Conservation (phyloP, 2,113 vertebrate genomes). For the Cyphomyrus discorhynchus region DNA sequence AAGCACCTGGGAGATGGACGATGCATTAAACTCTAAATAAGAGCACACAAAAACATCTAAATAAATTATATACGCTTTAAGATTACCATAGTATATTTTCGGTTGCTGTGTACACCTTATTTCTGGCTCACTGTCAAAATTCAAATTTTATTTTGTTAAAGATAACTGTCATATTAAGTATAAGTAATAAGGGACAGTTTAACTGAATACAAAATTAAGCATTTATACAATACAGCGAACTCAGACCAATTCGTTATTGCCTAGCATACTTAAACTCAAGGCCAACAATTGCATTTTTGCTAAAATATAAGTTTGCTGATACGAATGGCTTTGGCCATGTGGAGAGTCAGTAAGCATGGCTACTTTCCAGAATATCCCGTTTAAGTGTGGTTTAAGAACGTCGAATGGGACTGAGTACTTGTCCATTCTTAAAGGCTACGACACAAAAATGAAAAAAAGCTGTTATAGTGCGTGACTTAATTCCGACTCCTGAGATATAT, state of each 20-base stretch:
- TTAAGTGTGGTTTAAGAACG: background rate
- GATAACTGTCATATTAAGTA: background rate
- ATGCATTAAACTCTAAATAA: background rate
- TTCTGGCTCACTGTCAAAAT: background rate
- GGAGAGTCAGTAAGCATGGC: no score
- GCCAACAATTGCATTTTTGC: background rate
- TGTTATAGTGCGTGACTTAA: background rate
- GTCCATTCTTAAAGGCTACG: no score
- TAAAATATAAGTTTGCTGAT: background rate
- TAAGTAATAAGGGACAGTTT: background rate
- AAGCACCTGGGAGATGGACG: background rate
- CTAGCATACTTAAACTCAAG: background rate
- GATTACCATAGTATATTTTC: background rate
- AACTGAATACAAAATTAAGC: background rate
- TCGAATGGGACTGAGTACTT: background rate
- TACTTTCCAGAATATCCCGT: background rate
- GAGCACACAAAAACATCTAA: background rate
- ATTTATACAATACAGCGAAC: background rate
- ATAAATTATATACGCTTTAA: background rate
- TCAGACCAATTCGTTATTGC: background rate
- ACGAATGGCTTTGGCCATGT: background rate
- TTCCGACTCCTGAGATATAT: background rate
- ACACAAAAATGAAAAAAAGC: no score
- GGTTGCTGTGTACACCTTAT: background rate
- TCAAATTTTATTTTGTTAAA: background rate